Conservation (phyloP, 2,113 vertebrate species). For the Turnix velox region DNA sequence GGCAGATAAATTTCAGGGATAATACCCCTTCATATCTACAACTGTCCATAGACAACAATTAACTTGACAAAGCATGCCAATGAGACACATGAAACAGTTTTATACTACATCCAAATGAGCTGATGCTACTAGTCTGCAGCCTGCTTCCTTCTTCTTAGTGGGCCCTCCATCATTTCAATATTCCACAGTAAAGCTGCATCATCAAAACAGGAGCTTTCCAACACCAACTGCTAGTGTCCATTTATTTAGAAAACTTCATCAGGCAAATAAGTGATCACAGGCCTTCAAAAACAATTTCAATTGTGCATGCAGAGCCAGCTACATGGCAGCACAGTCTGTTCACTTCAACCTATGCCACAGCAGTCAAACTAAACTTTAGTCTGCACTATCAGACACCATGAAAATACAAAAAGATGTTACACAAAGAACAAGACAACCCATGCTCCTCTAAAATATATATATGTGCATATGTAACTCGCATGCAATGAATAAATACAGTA, state of each 20-base stretch:
- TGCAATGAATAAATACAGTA: neutral
- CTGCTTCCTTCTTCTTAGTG: neutral
- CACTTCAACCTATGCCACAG: neutral
- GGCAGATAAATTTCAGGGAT: conserved; percentile 13
- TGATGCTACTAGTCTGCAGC: neutral
- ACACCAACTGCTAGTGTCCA: neutral
- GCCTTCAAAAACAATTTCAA: neutral
- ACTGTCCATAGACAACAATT: conserved; percentile 29
- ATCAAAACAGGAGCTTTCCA: neutral
- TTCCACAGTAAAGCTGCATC: conserved; percentile 14
- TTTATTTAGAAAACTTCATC: conserved; percentile 3
- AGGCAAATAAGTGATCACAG: neutral
- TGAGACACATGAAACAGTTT: conserved; percentile 11
- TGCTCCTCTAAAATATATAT: neutral
- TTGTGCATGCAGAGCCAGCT: neutral
- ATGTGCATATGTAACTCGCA: too few species aligned
- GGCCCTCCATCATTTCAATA: neutral
- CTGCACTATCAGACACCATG: neutral
- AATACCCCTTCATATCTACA: neutral
- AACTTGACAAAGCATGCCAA: conserved; percentile 37
- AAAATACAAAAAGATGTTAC: neutral
- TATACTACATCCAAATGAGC: conserved; percentile 26
- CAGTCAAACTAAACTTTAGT: rapidly evolving
- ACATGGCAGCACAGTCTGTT: neutral
- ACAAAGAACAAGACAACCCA: neutral